phyloP scores from a whole-genome alignment of 2,888 invertebrate species.

The Tipula helvola region DNA sequence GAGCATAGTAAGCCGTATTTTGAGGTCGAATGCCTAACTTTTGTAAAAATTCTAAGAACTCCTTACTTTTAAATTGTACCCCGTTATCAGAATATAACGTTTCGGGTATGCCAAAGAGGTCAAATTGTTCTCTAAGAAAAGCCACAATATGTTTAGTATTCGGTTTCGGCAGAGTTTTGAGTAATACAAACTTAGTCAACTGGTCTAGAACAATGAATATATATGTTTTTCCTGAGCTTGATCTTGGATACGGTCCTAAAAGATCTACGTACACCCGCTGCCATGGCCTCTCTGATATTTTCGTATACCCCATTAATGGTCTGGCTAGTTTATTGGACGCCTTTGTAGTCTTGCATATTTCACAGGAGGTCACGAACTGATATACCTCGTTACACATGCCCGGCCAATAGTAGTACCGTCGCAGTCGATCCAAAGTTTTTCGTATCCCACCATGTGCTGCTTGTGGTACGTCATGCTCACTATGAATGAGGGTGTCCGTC shows the following conservation, averaged over 20 bases:
- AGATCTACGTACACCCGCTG: no score
- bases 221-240: not conserved
- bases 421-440: no score
- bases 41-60: conserved; percentile 10
- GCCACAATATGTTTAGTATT: not conserved
- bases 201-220: no score
- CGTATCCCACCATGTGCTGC: not conserved
- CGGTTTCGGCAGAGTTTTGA: not conserved
- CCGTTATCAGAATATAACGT: conserved; percentile 19
- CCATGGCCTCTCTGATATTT: not conserved
- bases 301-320: not conserved
- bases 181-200: not conserved
- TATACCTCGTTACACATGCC: conserved; percentile 8
- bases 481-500: not conserved
- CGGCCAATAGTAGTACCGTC: conserved; percentile 13
- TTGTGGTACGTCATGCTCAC: not conserved
- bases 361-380: not conserved
- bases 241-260: not conserved
- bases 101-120: conserved; percentile 19
- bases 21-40: conserved; percentile 11
- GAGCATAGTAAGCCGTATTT: conserved; percentile 20
- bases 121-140: conserved; percentile 13
- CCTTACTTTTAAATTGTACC: conserved; percentile 15
- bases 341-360: not conserved
- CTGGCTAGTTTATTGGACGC: not conserved